Evolutionary conservation across 2,888 invertebrate species (phyloP).

Genomic region (Platypus cylindrus): DNA sequence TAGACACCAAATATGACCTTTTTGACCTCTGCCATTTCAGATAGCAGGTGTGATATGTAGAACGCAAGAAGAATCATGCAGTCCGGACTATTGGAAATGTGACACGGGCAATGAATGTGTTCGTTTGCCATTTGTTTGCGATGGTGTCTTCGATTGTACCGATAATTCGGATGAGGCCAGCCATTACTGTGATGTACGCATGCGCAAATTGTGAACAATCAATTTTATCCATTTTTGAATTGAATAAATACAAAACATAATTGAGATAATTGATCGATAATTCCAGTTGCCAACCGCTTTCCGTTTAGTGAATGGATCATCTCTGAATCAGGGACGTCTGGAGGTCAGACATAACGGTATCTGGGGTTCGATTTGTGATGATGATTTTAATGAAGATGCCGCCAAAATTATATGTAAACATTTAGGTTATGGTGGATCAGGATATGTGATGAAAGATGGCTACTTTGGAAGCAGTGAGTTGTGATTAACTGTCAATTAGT

Average conservation of each 20-base stretch:
- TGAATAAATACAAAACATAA: no score
- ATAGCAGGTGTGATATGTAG: constrained; percentile 52
- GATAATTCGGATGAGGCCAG: constrained; percentile 51
- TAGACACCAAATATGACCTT: no score
- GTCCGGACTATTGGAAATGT: constrained; percentile 50
- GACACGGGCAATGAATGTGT: constrained; percentile 47
- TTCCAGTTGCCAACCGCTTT: constrained; percentile 40
- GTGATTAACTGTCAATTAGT: no score
- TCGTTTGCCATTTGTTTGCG: constrained; percentile 49
- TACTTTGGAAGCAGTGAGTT: constrained; percentile 39
- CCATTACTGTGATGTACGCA: constrained; percentile 46
- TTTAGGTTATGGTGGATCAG: constrained; percentile 42
- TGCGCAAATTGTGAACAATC: no score
- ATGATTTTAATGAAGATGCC: constrained; percentile 53
- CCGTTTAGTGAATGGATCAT: constrained; percentile 47
- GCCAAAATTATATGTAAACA: constrained; percentile 51
- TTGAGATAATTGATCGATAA: no score
- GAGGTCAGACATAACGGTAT: constrained; percentile 55
- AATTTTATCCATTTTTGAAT: no score
- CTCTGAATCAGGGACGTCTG: constrained; percentile 48
- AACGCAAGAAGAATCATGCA: constrained; percentile 44
- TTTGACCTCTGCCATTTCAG: no score
- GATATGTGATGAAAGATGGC: constrained; percentile 40
- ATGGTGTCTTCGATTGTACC: constrained; percentile 48
- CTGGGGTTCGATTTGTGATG: constrained; percentile 72